Evolutionary conservation across 2,113 vertebrate genomes (phyloP), one percentile per base, ranked within the genome.

Genomic region (Coregonus clupeaformis): DNA sequence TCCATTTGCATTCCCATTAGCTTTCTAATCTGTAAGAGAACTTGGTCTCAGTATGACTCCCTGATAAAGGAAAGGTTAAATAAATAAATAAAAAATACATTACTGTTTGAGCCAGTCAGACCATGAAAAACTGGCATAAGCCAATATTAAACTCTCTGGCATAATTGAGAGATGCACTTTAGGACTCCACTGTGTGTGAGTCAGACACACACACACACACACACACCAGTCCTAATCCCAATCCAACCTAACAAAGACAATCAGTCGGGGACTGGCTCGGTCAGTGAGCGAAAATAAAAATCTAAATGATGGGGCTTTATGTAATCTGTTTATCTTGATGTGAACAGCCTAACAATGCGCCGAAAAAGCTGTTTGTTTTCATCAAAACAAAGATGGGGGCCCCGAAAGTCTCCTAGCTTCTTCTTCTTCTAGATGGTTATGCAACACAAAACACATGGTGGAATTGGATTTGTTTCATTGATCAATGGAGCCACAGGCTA

Each of bases 271-370:
- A 49, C 47, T 49, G 47, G 11, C 14, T 49, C 13, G 11, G 13
- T 16, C 57, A 75, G 65, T 68, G 63, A 59, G 59, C n/a, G 18
- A 60, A 2, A 71, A 49, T 36, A 74, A 69, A 29, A 47, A 67
- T 63, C 47, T 74, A 71, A 86, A 83, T 81, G 73, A 81, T 64
- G 12, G 5, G 24, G 59, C 25, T 71, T 83, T 83, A 83, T 72
- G 66, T 79, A 78, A 85, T 25, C 27, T 30, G 25, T 24, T 69
- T 60, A 65, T 68, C 78, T 62, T 77, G 69, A 69, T 57, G 30
- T 69, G 32, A 63, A 62, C 29, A 62, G 30, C 24, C n/a, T 25
- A 57, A 70, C 14, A 47, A 47, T 62, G 62, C 57, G 4, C 57
- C 18, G 64, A 65, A 47, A 18, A 45, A 69, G 45, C 65, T 29